Conservation (phyloP, 2,888 invertebrate genomes). For the Dilophus febrilis region DNA sequence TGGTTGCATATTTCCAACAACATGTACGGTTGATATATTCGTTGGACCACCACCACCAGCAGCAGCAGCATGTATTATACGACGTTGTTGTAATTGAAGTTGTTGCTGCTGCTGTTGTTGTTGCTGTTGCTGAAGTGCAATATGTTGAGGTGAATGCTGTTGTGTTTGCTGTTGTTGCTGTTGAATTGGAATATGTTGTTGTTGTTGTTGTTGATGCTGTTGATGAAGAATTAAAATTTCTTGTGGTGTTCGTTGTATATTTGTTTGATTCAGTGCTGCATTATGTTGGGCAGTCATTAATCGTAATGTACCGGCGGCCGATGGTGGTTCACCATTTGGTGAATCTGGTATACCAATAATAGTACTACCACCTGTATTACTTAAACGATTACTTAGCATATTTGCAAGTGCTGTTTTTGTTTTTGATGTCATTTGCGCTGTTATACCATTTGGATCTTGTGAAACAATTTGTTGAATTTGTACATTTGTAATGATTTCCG, state of each 20-base stretch:
- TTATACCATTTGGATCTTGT: conserved; percentile 23
- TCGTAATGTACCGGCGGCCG: conserved; percentile 53
- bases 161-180: conserved; percentile 36
- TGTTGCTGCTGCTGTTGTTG: conserved; percentile 4
- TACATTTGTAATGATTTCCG: not conserved
- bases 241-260: conserved; percentile 26
- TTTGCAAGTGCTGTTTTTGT: conserved; percentile 92
- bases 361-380: conserved; percentile 34
- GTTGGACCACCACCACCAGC: conserved; percentile 40
- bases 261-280: conserved; percentile 36
- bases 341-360: conserved; percentile 27
- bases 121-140: conserved; percentile 14
- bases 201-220: conserved; percentile 33
- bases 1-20: conserved; percentile 17
- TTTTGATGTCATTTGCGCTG: conserved; percentile 67
- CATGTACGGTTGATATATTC: conserved; percentile 19
- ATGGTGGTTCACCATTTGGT: conserved; percentile 29
- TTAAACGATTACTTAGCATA: conserved; percentile 71
- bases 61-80: conserved; percentile 34
- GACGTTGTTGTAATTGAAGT: conserved; percentile 13
- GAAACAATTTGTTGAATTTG: conserved; percentile 10
- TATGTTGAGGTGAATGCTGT: conserved; percentile 19
- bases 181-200: conserved; percentile 33
- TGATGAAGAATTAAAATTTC: conserved; percentile 38
- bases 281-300: conserved; percentile 74